Conservation (phyloP, 2,888 invertebrate species). For the Pyrrhia umbra region DNA sequence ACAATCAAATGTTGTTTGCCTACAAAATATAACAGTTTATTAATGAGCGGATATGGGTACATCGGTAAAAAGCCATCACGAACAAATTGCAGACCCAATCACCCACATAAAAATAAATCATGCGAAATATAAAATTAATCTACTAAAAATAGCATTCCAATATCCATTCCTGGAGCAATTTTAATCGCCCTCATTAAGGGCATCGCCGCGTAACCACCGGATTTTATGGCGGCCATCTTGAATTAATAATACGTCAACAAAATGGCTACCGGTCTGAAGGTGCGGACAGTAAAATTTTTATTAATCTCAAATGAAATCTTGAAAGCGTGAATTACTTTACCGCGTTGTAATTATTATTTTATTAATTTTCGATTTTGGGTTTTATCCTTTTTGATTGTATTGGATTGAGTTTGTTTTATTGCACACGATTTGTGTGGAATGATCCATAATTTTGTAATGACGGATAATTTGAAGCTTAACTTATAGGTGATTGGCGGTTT, state of each 20-base stretch:
- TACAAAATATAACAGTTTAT: too few species aligned
- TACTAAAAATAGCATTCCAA: conserved; percentile 78
- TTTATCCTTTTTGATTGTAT: conserved; percentile 39
- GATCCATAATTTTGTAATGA: not conserved
- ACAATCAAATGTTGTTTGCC: too few species aligned
- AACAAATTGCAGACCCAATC: conserved; percentile 38
- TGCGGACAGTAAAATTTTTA: conserved; percentile 81
- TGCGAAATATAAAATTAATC: conserved; percentile 59
- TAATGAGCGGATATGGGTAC: not conserved
- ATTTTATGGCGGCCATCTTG: conserved; percentile 85
- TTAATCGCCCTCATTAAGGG: conserved; percentile 87
- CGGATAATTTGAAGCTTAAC: conserved; percentile 1
- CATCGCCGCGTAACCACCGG: conserved; percentile 83
- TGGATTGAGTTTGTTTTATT: conserved; percentile 35
- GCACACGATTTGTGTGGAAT: not conserved
- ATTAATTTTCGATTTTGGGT: conserved; percentile 66
- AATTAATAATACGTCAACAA: conserved; percentile 86
- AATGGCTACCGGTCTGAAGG: conserved; percentile 74
- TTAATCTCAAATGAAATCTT: conserved; percentile 80
- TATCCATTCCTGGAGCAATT: conserved; percentile 80
- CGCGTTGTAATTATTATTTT: conserved; percentile 73
- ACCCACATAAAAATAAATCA: conserved; percentile 54
- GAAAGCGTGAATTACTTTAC: conserved; percentile 71
- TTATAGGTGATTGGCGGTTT: not conserved
- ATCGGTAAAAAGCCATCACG: conserved; percentile 21